Conservation (phyloP, 1,140 invertebrate species). For the Zaprionus nigranus region DNA sequence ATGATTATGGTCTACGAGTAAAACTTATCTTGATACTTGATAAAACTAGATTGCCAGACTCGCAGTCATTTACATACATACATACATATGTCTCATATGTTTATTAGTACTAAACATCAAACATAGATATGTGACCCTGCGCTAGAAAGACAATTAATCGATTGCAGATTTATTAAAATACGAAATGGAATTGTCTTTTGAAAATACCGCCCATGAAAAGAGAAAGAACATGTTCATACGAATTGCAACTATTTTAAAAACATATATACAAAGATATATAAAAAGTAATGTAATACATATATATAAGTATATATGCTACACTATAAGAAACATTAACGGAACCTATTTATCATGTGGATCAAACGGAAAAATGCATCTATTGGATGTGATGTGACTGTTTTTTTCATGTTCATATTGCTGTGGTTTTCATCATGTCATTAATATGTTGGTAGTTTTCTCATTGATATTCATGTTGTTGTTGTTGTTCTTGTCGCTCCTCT, state of each 20-base stretch:
- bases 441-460: too few species aligned
- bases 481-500: background rate
- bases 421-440: too few species aligned
- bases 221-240: background rate
- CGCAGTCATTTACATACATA: background rate
- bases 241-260: constrained; percentile 1
- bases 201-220: constrained; percentile 15
- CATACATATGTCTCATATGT: background rate
- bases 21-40: constrained; percentile 10
- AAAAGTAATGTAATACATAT: background rate
- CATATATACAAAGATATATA: constrained; percentile 7
- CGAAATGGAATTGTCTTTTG: constrained; percentile 12
- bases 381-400: background rate
- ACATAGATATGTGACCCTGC: constrained; percentile 37
- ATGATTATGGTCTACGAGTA: background rate
- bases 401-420: background rate
- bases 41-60: constrained; percentile 10
- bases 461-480: background rate
- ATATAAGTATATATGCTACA: too few species aligned
- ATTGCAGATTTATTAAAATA: constrained; percentile 35
- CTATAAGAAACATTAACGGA: too few species aligned
- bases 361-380: background rate
- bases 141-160: constrained; percentile 63
- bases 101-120: background rate
- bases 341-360: too few species aligned